These are phyloP conservation scores for Operophtera brumata DNA, from an alignment of 2,888 invertebrate genomes.

Conservation along the genomic window DNA sequence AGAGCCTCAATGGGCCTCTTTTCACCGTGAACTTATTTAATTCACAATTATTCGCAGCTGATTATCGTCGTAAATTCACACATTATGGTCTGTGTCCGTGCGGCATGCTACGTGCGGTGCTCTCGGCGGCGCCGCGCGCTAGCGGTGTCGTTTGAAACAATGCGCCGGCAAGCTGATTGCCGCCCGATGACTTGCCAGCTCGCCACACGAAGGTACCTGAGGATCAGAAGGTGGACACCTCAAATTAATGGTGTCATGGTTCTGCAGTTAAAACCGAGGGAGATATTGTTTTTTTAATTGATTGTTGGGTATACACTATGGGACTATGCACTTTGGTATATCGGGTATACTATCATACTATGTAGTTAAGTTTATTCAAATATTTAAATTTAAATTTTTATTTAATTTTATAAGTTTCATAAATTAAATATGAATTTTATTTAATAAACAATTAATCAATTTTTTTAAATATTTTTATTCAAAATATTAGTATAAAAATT, in stretches of 20 bases:
- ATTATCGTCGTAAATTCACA: constrained; percentile 11
- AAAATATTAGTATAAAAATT: too few relatives aligned
- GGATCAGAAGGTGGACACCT: background rate
- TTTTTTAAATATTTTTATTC: too few relatives aligned
- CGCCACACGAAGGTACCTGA: background rate
- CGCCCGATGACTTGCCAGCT: constrained; percentile 22
- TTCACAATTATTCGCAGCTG: too few relatives aligned
- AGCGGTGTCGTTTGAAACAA: constrained; percentile 28
- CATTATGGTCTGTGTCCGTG: constrained; percentile 4
- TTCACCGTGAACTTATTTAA: too few relatives aligned
- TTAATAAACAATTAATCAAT: too few relatives aligned
- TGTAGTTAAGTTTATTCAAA: background rate
- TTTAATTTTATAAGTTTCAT: too few relatives aligned
- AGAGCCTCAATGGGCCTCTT: too few relatives aligned
- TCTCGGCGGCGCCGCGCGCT: constrained; percentile 9
- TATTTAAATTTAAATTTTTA: too few relatives aligned
- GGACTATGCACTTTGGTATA: background rate
- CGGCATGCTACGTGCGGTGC: constrained; percentile 2
- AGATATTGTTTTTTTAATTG: constrained; percentile 16
- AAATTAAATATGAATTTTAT: too few relatives aligned
- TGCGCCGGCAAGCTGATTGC: constrained; percentile 26
- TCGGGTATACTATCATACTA: background rate
- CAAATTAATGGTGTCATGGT: constrained; percentile 10
- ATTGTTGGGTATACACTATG: background rate
- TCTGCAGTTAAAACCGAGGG: background rate